Base-by-base conservation (phyloP, 2,113 vertebrate species). In the Erythrolamprus reginae region DNA sequence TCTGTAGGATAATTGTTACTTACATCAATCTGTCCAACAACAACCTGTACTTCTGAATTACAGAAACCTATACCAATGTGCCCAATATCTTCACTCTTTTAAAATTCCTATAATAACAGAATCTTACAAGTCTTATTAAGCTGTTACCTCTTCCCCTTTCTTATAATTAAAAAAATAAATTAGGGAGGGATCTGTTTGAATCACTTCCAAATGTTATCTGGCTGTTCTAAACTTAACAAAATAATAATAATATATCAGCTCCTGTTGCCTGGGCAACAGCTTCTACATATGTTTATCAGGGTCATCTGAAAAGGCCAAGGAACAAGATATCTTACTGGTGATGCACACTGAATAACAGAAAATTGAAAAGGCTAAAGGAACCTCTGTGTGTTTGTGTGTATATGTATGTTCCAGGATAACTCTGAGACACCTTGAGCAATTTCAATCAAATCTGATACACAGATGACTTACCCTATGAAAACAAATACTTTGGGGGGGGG, bases 51-150 rank as follows among this genome's bases (percentile, higher is more conserved):
- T 82, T 82, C 70, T 70, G 38, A 61, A 33, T 53, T 90, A 77
- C 0, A 48, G n/a, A 0, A 86, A 89, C 90, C 45, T 58, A 89
- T 58, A 93, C 61, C 55, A 90, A 93, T 94, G 24, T 88, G 88
- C 47, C 91, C 56, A n/a, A 93, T 58, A 24, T 58, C 24, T 26
- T 58, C 9, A 10, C 56, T 58, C 58, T 65, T 55, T 65, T 61
- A 3, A n/a, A n/a, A 33, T 17, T 42, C 17, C 70, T 42, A 23
- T 38, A 77, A 77, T 38, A 77, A 21, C 33, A 77, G 65, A 77
- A 38, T 77, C 17, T 77, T 38, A 77, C 70, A 42, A 9, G 70
- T 42, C 70, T 70, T 17, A 70, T 70, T 70, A 70, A 70, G n/a
- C 65, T 19, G 15, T 70, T 38, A 7, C 5, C 33, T 42, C 70